Conservation (phyloP, 2,113 vertebrate species). For the Hydropotes inermis region DNA sequence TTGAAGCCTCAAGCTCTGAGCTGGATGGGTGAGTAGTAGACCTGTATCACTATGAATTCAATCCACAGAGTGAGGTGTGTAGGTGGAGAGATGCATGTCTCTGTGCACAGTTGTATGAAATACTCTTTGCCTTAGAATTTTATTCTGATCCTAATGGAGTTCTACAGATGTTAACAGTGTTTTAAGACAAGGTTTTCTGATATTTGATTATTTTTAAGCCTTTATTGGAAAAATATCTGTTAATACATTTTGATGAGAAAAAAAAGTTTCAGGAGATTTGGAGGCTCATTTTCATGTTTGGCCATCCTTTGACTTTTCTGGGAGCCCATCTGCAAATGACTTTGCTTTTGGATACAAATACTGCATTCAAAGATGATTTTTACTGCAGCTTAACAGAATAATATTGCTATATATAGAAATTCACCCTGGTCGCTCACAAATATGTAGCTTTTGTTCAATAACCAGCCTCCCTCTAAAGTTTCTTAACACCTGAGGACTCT, state of each 20-base stretch:
- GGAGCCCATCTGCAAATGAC: neutral
- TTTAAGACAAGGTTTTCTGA: neutral
- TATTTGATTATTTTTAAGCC: neutral
- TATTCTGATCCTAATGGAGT: neutral
- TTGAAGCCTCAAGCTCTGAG: neutral
- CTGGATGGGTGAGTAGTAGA: neutral
- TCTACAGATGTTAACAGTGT: neutral
- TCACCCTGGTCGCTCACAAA: neutral
- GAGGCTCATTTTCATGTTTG: neutral
- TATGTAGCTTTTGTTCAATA: neutral
- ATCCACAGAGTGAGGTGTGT: neutral
- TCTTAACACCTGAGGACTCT: neutral
- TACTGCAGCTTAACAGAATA: neutral
- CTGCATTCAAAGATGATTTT: neutral
- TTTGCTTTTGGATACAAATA: neutral
- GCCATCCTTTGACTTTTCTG: neutral
- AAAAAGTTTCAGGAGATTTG: neutral
- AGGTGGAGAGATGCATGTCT: neutral
- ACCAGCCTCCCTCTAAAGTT: neutral
- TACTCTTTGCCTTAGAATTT: neutral
- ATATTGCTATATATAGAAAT: neutral
- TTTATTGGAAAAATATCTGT: constrained; percentile 4
- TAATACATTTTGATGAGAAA: neutral
- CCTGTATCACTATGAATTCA: neutral
- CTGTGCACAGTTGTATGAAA: neutral